Conservation (phyloP, 1,140 invertebrate species). For the Papilio dardanus region DNA sequence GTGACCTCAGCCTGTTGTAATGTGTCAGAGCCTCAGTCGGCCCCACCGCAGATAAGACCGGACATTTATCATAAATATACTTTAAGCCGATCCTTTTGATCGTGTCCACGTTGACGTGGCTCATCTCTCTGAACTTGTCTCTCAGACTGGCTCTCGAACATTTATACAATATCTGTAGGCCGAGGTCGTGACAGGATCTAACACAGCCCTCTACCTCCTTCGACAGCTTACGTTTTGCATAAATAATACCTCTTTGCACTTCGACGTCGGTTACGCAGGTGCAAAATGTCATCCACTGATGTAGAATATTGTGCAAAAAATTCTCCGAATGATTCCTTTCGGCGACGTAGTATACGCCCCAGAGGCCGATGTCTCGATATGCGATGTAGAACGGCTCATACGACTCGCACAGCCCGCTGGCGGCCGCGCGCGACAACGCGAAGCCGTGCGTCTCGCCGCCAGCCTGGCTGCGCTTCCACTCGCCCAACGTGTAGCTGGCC, state of each 20-base stretch:
- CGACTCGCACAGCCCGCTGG: conserved; percentile 56
- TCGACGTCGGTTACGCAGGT: conserved; percentile 57
- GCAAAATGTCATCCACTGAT: conserved; percentile 73
- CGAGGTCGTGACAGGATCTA: conserved; percentile 91
- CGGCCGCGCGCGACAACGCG: conserved; percentile 59
- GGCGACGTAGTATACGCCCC: conserved; percentile 76
- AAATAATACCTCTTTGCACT: conserved; percentile 63
- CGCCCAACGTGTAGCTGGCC: conserved; percentile 54
- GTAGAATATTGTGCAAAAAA: conserved; percentile 62
- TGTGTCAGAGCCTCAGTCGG: conserved; percentile 87
- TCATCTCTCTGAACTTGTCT: conserved; percentile 87
- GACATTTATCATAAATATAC: conserved; percentile 89
- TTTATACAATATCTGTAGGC: conserved; percentile 90
- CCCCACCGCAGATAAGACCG: conserved; percentile 87
- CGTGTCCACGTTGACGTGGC: conserved; percentile 82
- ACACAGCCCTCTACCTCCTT: conserved; percentile 89
- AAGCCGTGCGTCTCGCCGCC: conserved; percentile 60
- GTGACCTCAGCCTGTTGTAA: conserved; percentile 85
- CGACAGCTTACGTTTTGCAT: conserved; percentile 78
- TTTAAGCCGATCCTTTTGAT: conserved; percentile 84
- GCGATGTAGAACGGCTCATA: conserved; percentile 78
- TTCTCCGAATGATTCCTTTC: conserved; percentile 59
- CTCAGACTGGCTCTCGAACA: conserved; percentile 85
- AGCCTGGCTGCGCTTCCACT: conserved; percentile 62
- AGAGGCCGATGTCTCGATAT: conserved; percentile 73